A percentile compares a stretch with the other conserved stretches of the same genome.
These are phyloP conservation scores for Gallinago nigripennis DNA, from an alignment of 2,797 vertebrate genomes.

Conservation along the genomic window DNA sequence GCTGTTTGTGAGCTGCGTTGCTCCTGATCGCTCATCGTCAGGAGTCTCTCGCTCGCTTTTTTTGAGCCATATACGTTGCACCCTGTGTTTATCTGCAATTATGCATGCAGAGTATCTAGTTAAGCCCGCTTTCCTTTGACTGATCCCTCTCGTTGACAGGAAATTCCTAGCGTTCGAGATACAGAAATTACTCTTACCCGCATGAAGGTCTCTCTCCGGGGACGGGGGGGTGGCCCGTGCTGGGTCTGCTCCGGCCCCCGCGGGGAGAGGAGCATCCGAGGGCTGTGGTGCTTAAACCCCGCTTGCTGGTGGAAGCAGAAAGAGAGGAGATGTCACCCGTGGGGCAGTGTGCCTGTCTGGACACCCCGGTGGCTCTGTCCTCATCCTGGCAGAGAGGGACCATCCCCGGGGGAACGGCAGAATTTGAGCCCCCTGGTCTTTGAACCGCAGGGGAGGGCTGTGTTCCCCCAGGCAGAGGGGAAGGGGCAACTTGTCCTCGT, in stretches of 20 bases:
- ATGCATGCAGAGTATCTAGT: background rate
- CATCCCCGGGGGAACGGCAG: fast-evolving
- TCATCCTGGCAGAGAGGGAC: background rate
- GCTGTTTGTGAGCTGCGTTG: background rate
- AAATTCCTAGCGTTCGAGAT: constrained; percentile 27
- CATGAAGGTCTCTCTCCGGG: background rate
- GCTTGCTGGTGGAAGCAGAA: background rate
- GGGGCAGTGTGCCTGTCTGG: fast-evolving
- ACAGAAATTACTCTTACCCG: constrained; percentile 1
- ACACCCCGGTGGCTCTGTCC: fast-evolving
- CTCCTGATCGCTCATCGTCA: background rate
- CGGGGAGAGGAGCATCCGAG: background rate
- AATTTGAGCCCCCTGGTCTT: background rate
- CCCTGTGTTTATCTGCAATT: constrained; percentile 18
- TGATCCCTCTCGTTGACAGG: constrained; percentile 6
- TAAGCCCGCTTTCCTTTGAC: background rate
- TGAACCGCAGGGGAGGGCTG: background rate
- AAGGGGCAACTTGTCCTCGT: background rate
- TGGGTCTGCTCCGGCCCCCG: background rate
- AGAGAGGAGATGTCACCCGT: background rate
- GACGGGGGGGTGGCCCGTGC: background rate
- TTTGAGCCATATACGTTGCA: background rate
- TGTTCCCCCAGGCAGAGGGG: background rate
- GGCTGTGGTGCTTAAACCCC: background rate
- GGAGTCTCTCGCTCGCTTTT: background rate